Base-by-base conservation (phyloP, 2,888 invertebrate species). In the Argyresthia albistria region DNA sequence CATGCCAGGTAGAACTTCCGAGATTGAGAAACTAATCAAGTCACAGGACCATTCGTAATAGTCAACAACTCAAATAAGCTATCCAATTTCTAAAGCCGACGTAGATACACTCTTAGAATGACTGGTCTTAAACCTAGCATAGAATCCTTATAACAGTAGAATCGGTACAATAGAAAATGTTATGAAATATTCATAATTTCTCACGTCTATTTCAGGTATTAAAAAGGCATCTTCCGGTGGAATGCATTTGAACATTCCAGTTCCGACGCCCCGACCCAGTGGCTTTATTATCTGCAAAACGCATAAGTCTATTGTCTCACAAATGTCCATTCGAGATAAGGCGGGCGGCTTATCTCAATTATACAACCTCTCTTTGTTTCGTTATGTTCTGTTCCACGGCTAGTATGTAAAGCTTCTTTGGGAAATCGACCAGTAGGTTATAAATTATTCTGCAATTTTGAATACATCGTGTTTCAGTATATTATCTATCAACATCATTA, bases 301-400 rank as follows among this genome's bases (percentile, higher is more conserved):
- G n/a, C 8, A 15, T 11, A 45, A 35, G 35, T 36, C 35, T 49
- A 43, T 43, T 12, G 15, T 36, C 25, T 8, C 12, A 35, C n/a
- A 11, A 54, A 52, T 50, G n/a, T 15, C 35, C 9, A 6, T 45
- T 42, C n/a, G 6, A 42, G 42, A 35, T 50, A 16, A 36, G 46
- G 16, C 46, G 10, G 35, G 37, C 43, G 25, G 25, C 25, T 39
- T 39, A 39, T 9, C 39, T 39, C 10, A 39, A 39, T 39, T 39
- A 11, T 52, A 46, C 57, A 58, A 81, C 87, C 69, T 86, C 80
- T 73, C 70, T 72, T 64, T 86, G 89, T 53, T 84, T 88, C 4
- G 88, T 79, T n/a, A 88, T 60, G 47, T 81, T 88, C 63, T 90
- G 90, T 65, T 92, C 92, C 0, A 91, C 89, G 0, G 91, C 92